Conservation (phyloP, 2,113 vertebrate genomes). For the Eulemur rufifrons region DNA sequence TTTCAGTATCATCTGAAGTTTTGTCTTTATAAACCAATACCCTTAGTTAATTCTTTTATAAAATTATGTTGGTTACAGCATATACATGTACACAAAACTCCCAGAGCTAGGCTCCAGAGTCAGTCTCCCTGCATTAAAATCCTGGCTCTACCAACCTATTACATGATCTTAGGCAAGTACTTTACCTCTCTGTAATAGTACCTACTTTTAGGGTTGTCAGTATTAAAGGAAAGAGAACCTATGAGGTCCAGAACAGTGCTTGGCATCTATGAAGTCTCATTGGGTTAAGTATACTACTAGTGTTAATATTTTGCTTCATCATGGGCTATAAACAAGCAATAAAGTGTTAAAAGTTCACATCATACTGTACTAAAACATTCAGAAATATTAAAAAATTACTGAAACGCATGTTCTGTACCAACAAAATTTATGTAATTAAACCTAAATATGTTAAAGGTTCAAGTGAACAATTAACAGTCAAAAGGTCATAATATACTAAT, state of each 20-base stretch:
- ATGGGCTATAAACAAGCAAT: neutral
- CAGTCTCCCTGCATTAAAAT: neutral
- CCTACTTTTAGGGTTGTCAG: neutral
- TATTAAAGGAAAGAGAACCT: neutral
- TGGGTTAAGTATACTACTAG: neutral
- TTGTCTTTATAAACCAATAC: neutral
- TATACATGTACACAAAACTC: neutral
- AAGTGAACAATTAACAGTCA: conserved; percentile 12
- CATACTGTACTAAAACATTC: neutral
- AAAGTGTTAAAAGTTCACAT: neutral
- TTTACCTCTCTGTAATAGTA: neutral
- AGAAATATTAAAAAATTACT: neutral
- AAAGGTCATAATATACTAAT: neutral
- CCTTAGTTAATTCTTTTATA: conserved; percentile 41
- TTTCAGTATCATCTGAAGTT: conserved; percentile 26
- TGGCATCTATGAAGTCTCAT: neutral
- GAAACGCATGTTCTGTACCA: neutral
- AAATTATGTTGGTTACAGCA: neutral
- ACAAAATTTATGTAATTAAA: conserved; percentile 36
- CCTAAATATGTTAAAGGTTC: conserved; percentile 8
- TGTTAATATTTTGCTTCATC: conserved; percentile 28
- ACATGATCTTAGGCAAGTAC: neutral
- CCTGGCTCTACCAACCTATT: neutral
- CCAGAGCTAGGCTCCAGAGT: neutral
- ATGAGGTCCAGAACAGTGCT: neutral